Evolutionary conservation across 2,113 vertebrate genomes (phyloP), one percentile per base, ranked within the genome.

Genomic region (Lichenostomus cassidix): DNA sequence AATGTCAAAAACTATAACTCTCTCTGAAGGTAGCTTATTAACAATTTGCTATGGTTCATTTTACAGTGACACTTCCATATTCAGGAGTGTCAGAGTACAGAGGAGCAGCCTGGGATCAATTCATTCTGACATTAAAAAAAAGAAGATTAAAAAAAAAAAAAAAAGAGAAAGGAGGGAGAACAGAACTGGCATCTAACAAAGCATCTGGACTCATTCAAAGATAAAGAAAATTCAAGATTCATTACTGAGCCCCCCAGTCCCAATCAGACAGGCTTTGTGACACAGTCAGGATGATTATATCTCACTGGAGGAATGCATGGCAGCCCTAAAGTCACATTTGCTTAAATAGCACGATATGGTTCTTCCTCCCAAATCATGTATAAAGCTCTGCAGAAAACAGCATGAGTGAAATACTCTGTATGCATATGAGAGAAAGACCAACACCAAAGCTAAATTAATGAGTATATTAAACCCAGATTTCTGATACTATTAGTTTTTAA

Each of bases 61-160:
- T 97, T 97, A 77, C 96, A 97, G 88, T 89, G 97, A 95, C 97
- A 97, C 96, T 96, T 97, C 97, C 96, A 95, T 95, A 96, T 96
- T 97, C 89, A 78, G 88, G 64, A 89, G 94, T 96, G 97, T 97
- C 97, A 97, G 91, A 84, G 27, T 82, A 94, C 85, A 76, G 71
- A 96, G 79, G 46, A 97, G 73, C 69, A 92, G 95, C 89, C 92
- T 89, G 94, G 92, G 94, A 98, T 96, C 97, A 97, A 95, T 98
- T 97, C 89, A 92, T 96, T 93, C 88, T 97, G 95, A 70, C 89
- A 92, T 84, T 74, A 78, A 60, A 78, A 83, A 65, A 83, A 75
- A 63, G 14, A 25, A 87, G 13, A 63, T 67, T 52, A 23, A 78
- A 92, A 89, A 68, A 53, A 39, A 21, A 20, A 25, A n/a, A 28